phyloP scores from a whole-genome alignment of 2,113 vertebrate genomes.

The Dolichotis patagonum region DNA sequence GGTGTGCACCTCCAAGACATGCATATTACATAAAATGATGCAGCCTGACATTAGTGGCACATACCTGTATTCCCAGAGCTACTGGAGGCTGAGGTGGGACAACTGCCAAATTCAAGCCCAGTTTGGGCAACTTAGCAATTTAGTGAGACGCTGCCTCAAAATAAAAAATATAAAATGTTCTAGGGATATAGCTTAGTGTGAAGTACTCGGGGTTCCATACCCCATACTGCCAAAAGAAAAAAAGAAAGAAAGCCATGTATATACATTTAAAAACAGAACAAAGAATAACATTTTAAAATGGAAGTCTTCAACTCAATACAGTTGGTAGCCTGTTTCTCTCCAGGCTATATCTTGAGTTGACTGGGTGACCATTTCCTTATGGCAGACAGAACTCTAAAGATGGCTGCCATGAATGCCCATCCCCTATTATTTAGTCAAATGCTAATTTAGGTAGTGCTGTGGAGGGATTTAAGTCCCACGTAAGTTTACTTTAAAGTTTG shows the following conservation, averaged over 20 bases:
- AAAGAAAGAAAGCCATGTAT: not conserved
- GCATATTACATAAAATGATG: not conserved
- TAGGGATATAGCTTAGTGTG: not conserved
- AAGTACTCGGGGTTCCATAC: not conserved
- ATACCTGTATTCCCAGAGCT: not conserved
- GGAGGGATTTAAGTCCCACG: not conserved
- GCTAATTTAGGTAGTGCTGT: not conserved
- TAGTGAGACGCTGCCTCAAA: not conserved
- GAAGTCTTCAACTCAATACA: not conserved
- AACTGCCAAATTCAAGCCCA: not conserved
- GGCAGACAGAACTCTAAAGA: not conserved
- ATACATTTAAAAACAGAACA: not conserved
- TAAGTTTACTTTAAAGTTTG: slow-evolving; percentile 5
- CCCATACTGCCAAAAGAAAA: not conserved
- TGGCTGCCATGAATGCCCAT: not conserved
- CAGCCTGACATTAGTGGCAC: not conserved
- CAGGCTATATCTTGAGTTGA: not conserved
- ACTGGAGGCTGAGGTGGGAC: not conserved
- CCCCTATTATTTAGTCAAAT: not conserved
- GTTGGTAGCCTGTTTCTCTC: not conserved
- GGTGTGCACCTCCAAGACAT: not conserved
- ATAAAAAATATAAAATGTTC: not conserved
- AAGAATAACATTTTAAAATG: not conserved
- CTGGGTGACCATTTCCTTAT: not conserved
- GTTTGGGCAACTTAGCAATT: not conserved